phyloP scores from a whole-genome alignment of 2,113 vertebrate species.

The Gopherus evgoodei region DNA sequence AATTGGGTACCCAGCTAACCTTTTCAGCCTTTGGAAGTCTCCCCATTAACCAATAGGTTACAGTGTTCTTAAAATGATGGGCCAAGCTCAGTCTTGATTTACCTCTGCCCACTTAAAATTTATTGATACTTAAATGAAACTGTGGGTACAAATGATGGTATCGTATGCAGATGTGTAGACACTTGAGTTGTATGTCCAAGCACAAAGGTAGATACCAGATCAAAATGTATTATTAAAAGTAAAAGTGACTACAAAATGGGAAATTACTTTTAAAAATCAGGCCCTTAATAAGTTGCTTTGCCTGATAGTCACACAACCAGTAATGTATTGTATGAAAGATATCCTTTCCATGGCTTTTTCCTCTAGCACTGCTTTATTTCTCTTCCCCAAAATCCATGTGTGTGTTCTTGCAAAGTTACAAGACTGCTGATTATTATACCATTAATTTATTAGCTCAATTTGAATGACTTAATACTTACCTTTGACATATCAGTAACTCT shows the following conservation, averaged over 20 bases:
- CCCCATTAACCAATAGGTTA: neutral
- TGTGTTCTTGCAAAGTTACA: neutral
- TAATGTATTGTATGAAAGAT: neutral
- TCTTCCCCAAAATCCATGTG: neutral
- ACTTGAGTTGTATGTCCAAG: no score
- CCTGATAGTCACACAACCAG: neutral
- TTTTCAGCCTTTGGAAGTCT: neutral
- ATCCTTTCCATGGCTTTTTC: neutral
- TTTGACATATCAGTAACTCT: neutral
- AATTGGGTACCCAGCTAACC: neutral
- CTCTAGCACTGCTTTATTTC: neutral
- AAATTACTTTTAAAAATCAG: neutral
- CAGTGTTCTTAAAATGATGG: neutral
- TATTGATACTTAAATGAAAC: neutral
- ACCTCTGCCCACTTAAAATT: neutral
- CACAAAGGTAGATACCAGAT: neutral
- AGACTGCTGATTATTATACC: neutral
- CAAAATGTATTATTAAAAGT: neutral
- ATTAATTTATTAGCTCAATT: slow-evolving; percentile 26
- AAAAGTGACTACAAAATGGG: neutral
- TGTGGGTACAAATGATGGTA: neutral
- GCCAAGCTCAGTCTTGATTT: neutral
- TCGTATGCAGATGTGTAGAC: fast-evolving
- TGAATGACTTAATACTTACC: neutral
- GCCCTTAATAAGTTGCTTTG: neutral